Evolutionary conservation across 1,140 invertebrate genomes (phyloP).

Genomic region (Intoshia linei): DNA sequence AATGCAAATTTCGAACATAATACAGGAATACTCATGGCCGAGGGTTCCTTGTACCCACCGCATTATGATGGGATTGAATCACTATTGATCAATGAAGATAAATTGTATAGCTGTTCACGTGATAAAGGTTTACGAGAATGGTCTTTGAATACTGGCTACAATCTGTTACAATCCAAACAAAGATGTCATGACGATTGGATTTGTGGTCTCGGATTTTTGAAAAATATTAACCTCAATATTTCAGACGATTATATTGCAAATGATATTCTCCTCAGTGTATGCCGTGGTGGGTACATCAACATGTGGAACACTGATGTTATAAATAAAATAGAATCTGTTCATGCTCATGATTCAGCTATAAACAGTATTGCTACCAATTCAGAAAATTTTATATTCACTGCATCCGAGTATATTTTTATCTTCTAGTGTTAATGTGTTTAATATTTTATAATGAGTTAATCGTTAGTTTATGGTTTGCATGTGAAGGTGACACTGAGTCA

Average conservation of each 20-base stretch:
- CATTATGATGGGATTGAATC: constrained; percentile 63
- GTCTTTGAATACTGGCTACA: constrained; percentile 28
- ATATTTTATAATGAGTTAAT: too few relatives aligned
- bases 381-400: constrained; percentile 39
- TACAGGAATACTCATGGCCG: not conserved
- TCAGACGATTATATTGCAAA: too few relatives aligned
- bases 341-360: constrained; percentile 37
- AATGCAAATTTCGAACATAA: not conserved
- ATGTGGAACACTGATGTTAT: constrained; percentile 36
- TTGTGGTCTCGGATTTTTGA: constrained; percentile 36
- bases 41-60: constrained; percentile 28
- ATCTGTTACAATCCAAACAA: too few relatives aligned
- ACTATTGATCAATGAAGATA: constrained; percentile 31
- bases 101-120: constrained; percentile 45
- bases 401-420: too few relatives aligned
- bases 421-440: too few relatives aligned
- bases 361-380: constrained; percentile 39
- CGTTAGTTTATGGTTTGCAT: too few relatives aligned
- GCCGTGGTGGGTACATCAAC: constrained; percentile 37
- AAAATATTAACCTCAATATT: constrained; percentile 23
- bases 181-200: constrained; percentile 65
- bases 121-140: constrained; percentile 61
- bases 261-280: constrained; percentile 36
- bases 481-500: too few relatives aligned
- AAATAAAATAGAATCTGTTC: constrained; percentile 32